Conservation (phyloP, 1,140 invertebrate species). For the Drosophila pectinifera region DNA sequence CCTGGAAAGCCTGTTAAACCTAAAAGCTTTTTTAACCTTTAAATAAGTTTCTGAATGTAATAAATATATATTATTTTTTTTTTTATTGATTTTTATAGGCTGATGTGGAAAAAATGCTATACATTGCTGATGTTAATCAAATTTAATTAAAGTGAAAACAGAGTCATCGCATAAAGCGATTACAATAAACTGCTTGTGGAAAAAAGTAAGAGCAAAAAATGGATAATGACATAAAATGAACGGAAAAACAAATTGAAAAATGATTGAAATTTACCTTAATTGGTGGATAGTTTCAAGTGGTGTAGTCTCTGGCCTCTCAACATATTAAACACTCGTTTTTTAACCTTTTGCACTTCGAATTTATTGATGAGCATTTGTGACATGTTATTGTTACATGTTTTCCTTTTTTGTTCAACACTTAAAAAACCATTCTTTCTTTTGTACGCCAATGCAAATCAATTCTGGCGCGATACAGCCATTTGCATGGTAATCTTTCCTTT, state of each 20-base stretch:
- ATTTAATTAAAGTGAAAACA: slow-evolving; percentile 70
- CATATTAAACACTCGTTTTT: slow-evolving; percentile 9
- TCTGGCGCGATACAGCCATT: slow-evolving; percentile 45
- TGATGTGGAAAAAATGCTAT: slow-evolving; percentile 26
- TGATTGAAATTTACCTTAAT: slow-evolving; percentile 37
- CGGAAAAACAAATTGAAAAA: slow-evolving; percentile 40
- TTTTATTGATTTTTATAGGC: slow-evolving; percentile 2
- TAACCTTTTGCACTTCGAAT: neutral
- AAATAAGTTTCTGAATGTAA: slow-evolving; percentile 29
- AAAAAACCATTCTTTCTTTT: slow-evolving; percentile 11
- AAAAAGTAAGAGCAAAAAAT: slow-evolving; percentile 11
- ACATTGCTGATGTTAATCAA: slow-evolving; percentile 58
- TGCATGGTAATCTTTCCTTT: slow-evolving; percentile 40
- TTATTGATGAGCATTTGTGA: slow-evolving; percentile 34
- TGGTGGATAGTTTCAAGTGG: slow-evolving; percentile 39
- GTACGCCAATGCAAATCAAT: slow-evolving; percentile 35
- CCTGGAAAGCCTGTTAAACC: neutral
- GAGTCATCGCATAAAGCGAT: slow-evolving; percentile 46
- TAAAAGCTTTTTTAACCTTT: neutral
- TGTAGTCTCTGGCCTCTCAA: neutral
- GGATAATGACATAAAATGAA: slow-evolving; percentile 19
- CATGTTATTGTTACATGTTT: slow-evolving; percentile 17
- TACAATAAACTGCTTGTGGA: slow-evolving; percentile 31
- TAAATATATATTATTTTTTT: slow-evolving; percentile 13
- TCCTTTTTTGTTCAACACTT: neutral